Conservation (phyloP, 1,140 invertebrate genomes). For the Drosophila novamexicana region DNA sequence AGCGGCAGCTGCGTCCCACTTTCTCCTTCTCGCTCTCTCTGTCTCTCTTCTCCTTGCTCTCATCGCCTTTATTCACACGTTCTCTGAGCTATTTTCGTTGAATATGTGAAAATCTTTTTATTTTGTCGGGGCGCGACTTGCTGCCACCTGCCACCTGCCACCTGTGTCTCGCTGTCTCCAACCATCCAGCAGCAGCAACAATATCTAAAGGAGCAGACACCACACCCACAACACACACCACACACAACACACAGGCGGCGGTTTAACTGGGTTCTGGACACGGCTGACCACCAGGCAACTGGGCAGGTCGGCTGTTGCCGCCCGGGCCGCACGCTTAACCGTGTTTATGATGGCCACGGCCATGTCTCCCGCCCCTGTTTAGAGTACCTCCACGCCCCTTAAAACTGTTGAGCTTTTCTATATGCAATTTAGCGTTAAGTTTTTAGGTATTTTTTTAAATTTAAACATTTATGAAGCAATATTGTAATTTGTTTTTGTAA, state of each 20-base stretch:
- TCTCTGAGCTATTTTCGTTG: constrained; percentile 44
- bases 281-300: constrained; percentile 30
- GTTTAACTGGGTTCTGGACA: background rate
- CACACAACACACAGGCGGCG: constrained; percentile 1
- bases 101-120: constrained; percentile 5
- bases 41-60: background rate
- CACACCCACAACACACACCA: background rate
- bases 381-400: constrained; percentile 8
- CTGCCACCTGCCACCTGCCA: constrained; percentile 2
- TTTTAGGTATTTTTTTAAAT: constrained; percentile 80
- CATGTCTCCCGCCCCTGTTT: constrained; percentile 29
- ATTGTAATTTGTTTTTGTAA: constrained; percentile 83
- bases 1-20: constrained; percentile 35
- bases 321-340: background rate
- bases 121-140: constrained; percentile 9
- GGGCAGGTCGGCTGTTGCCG: constrained; percentile 29
- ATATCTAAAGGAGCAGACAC: constrained; percentile 4
- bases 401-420: constrained; percentile 66
- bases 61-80: background rate
- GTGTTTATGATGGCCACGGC: constrained; percentile 15
- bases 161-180: background rate
- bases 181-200: constrained; percentile 7
- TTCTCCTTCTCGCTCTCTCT: background rate
- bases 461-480: constrained; percentile 79
- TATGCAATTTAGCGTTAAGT: constrained; percentile 71